Evolutionary conservation across 2,888 invertebrate species (phyloP).

Genomic region (Mythimna ferrago): DNA sequence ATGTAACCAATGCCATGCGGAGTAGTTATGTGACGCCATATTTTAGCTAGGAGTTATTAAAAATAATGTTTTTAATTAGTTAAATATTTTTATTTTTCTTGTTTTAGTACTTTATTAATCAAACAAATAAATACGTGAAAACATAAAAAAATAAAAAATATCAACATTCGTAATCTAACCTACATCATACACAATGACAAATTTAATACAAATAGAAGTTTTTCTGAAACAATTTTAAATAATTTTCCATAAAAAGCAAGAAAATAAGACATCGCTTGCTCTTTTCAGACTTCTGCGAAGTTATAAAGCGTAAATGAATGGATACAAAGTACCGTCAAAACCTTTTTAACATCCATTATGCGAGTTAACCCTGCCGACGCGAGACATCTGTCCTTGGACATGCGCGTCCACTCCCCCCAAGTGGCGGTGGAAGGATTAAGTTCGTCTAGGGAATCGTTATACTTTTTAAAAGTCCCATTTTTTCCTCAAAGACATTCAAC

Average conservation of each 20-base stretch:
- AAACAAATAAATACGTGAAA: too few relatives aligned
- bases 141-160: too few relatives aligned
- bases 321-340: slow-evolving; percentile 29
- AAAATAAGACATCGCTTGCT: slow-evolving; percentile 11
- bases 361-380: slow-evolving; percentile 48
- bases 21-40: too few relatives aligned
- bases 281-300: slow-evolving; percentile 18
- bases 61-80: too few relatives aligned
- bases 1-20: too few relatives aligned
- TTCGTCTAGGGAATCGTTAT: slow-evolving; percentile 57
- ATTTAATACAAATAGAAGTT: too few relatives aligned
- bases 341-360: slow-evolving; percentile 52
- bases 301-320: slow-evolving; percentile 34
- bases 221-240: background rate
- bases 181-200: too few relatives aligned
- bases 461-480: slow-evolving; percentile 38
- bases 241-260: background rate
- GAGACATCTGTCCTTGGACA: slow-evolving; percentile 62
- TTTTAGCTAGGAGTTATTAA: too few relatives aligned
- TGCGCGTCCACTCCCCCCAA: slow-evolving; percentile 52
- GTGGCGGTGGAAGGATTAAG: slow-evolving; percentile 51
- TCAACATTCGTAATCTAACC: too few relatives aligned
- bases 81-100: too few relatives aligned
- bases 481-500: slow-evolving; percentile 35
- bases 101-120: too few relatives aligned